Evolutionary conservation across 2,888 invertebrate genomes (phyloP), one percentile per base, ranked within the genome.

Genomic region (Mechanitis messenoides): DNA sequence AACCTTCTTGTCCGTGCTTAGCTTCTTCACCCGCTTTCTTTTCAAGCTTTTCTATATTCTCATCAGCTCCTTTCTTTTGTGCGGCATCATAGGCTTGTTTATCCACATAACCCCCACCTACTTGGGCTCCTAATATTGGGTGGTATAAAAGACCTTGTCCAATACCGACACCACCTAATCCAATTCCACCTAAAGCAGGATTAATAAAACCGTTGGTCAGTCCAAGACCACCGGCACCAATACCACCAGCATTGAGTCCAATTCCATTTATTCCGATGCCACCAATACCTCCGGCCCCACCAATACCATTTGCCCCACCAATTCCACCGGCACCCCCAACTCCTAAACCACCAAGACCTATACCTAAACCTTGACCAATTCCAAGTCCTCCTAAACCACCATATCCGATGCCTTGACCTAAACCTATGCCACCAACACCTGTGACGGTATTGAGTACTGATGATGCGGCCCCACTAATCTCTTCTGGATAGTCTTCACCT

Each of bases 1-100:
- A 92, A 35, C 92, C 92, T 78, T 91, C 91, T 62, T 91, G 87
- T 1, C 91, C 92, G 63, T 92, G 91, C 57, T 91, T 91, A 1
- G 90, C 74, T 76, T 91, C 88, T 73, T 90, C 91, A 62, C 91
- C 92, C 45, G 87, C 85, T 68, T 91, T 90, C 54, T 92, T 92
- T 67, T 89, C 87, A 2, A 91, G 68, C 69, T 92, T 92, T 65
- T 92, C 91, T 63, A 90, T 75, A 68, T 91, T 90, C 70, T 89
- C 91, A 69, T 91, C 92, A 4, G 91, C 91, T 3, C 86, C 82
- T 68, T 92, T 92, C 72, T 92, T 92, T 66, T 92, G 91, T 12
- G 87, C 92, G 5, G 90, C 90, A 58, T 91, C 92, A 70, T 91
- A 92, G 3, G 90, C 86, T 59, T 91, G 90, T 69, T 92, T 92